phyloP scores from a whole-genome alignment of 2,113 vertebrate species.

The Pundamilia nyererei region DNA sequence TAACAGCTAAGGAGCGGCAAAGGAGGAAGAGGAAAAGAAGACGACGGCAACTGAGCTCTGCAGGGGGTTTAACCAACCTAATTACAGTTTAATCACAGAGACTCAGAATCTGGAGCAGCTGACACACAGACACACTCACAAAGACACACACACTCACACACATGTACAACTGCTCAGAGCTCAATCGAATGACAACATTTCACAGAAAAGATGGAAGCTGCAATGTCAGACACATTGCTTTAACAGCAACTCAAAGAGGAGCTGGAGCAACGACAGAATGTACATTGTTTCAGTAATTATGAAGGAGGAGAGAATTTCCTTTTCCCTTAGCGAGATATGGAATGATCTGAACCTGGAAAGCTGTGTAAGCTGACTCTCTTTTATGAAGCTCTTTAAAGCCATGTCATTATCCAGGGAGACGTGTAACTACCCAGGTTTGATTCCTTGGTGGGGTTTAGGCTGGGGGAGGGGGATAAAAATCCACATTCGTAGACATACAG shows the following conservation, averaged over 20 bases:
- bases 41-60: slow-evolving; percentile 57
- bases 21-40: slow-evolving; percentile 36
- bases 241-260: slow-evolving; percentile 17
- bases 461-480: background rate
- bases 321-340: background rate
- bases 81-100: slow-evolving; percentile 75
- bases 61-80: slow-evolving; percentile 72
- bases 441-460: slow-evolving; percentile 12
- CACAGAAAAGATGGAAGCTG: slow-evolving; percentile 45
- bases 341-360: slow-evolving; percentile 44
- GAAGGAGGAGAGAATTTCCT: slow-evolving; percentile 33
- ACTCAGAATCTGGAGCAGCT: slow-evolving; percentile 65
- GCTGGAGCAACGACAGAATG: slow-evolving; percentile 22
- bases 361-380: slow-evolving; percentile 20
- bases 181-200: slow-evolving; percentile 38
- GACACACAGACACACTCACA: slow-evolving; percentile 25
- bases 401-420: slow-evolving; percentile 26
- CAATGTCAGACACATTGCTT: slow-evolving; percentile 54
- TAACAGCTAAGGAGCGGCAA: background rate
- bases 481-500: background rate
- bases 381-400: slow-evolving; percentile 41
- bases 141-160: background rate
- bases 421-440: slow-evolving; percentile 16
- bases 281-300: slow-evolving; percentile 58
- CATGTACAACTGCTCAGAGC: slow-evolving; percentile 9